A percentile compares a stretch with the other conserved stretches of the same genome.
Conservation (phyloP, 53 echinoderm and acorn worm genomes). For the Pentamera pediparva region DNA sequence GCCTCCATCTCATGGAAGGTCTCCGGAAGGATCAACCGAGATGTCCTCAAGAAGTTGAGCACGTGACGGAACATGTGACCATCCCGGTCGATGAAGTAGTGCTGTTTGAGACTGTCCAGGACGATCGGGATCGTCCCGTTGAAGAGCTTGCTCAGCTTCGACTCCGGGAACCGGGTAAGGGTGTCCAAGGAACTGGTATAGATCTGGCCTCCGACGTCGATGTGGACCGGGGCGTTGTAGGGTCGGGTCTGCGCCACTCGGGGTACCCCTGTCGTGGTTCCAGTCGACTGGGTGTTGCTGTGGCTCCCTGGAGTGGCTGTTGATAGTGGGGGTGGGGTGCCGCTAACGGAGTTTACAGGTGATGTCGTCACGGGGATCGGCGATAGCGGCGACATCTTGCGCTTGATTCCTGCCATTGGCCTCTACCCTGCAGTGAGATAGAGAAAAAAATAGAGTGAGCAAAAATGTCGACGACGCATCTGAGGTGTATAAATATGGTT, state of each 20-base stretch:
- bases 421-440: slow-evolving; percentile 14
- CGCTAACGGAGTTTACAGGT: slow-evolving; percentile 45
- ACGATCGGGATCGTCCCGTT: slow-evolving; percentile 95
- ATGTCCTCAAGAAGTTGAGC: slow-evolving; percentile 92
- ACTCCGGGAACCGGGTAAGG: slow-evolving; percentile 82
- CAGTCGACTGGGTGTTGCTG: slow-evolving; percentile 29
- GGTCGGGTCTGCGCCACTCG: slow-evolving; percentile 89
- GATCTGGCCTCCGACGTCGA: slow-evolving; percentile 97
- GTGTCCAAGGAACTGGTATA: slow-evolving; percentile 98
- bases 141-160: slow-evolving; percentile 87
- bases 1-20: slow-evolving; percentile 87
- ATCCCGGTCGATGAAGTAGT: slow-evolving; percentile 98
- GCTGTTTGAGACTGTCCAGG: slow-evolving; percentile 93
- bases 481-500: background rate
- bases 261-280: slow-evolving; percentile 65
- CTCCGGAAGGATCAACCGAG: slow-evolving; percentile 68
- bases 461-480: too few species aligned
- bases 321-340: slow-evolving; percentile 51
- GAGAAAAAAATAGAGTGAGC: background rate
- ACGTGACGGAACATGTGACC: slow-evolving; percentile 93
- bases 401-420: slow-evolving; percentile 57
- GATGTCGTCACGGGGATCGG: slow-evolving; percentile 55
- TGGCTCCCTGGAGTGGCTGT: slow-evolving; percentile 44
- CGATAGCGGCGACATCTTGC: slow-evolving; percentile 57
- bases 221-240: slow-evolving; percentile 93